Evolutionary conservation across 2,113 vertebrate species (phyloP).

Genomic region (Gnathonemus longibarbis): DNA sequence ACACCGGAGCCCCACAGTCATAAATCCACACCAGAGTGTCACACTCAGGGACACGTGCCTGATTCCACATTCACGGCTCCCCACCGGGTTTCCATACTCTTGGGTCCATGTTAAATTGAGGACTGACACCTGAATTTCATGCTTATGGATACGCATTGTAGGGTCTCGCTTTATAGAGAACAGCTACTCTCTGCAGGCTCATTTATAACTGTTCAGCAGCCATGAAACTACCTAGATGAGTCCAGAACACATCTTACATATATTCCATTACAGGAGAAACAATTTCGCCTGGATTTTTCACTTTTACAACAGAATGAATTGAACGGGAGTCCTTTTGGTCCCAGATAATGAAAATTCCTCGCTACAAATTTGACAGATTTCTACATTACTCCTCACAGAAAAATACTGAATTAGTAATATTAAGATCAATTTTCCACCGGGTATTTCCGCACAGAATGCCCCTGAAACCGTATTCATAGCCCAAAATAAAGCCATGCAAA

Average conservation of each 20-base stretch:
- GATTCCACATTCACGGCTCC: background rate
- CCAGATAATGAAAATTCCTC: background rate
- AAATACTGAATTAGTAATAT: conserved; percentile 60
- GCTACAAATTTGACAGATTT: conserved; percentile 25
- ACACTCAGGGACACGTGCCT: background rate
- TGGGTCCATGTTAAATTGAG: background rate
- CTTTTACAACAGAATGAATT: background rate
- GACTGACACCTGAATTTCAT: background rate
- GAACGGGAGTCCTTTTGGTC: background rate
- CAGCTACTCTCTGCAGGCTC: background rate
- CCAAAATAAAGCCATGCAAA: background rate
- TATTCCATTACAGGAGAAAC: conserved; percentile 10
- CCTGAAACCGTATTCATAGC: background rate
- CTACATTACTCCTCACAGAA: conserved; percentile 51
- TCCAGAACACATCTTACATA: background rate
- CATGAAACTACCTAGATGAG: background rate
- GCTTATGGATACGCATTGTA: background rate
- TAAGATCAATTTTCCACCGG: conserved; percentile 32
- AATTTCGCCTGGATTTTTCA: background rate
- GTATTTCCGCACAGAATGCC: background rate
- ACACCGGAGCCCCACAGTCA: background rate
- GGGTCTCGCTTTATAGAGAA: background rate
- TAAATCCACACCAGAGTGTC: background rate
- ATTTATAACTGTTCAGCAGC: background rate
- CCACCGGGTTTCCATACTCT: background rate